These are phyloP conservation scores for Leguminivora glycinivorella DNA, from an alignment of 1,140 invertebrate species.

Conservation along the genomic window DNA sequence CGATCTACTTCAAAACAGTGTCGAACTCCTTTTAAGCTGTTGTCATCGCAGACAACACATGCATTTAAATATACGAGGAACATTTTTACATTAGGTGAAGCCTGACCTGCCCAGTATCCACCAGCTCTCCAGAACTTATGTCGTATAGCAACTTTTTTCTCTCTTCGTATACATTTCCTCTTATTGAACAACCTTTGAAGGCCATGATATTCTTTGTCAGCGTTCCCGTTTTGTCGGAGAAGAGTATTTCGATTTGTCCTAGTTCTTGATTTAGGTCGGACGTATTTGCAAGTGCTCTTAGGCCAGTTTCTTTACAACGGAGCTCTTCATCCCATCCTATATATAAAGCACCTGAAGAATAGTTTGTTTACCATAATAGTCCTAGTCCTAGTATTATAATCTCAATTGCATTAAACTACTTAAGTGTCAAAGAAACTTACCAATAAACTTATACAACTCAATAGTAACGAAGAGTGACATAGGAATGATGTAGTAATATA, in stretches of 20 bases:
- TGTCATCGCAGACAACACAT: too few relatives aligned
- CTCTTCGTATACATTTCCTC: constrained; percentile 85
- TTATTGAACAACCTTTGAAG: constrained; percentile 94
- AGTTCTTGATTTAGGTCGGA: constrained; percentile 99
- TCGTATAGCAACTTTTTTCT: constrained; percentile 78
- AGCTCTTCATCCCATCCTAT: constrained; percentile 97
- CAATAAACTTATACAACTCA: constrained; percentile 97
- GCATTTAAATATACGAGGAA: neutral
- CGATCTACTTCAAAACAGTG: too few relatives aligned
- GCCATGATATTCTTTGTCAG: constrained; percentile 99
- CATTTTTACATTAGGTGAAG: neutral
- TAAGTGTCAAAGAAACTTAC: constrained; percentile 66
- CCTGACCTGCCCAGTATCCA: constrained; percentile 62
- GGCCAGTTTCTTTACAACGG: constrained; percentile 94
- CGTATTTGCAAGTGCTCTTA: constrained; percentile 96
- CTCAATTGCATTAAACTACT: constrained; percentile 7
- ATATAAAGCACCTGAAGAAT: constrained; percentile 88
- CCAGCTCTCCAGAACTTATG: constrained; percentile 63
- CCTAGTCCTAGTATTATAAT: too few relatives aligned
- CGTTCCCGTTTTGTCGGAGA: constrained; percentile 98
- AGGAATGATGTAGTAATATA: constrained; percentile 99
- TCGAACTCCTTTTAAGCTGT: too few relatives aligned
- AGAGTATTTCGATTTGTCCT: constrained; percentile 96
- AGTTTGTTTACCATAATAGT: neutral
- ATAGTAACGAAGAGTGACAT: constrained; percentile 99